phyloP scores from a whole-genome alignment of 2,888 invertebrate species.

The Agapostemon virescens region DNA sequence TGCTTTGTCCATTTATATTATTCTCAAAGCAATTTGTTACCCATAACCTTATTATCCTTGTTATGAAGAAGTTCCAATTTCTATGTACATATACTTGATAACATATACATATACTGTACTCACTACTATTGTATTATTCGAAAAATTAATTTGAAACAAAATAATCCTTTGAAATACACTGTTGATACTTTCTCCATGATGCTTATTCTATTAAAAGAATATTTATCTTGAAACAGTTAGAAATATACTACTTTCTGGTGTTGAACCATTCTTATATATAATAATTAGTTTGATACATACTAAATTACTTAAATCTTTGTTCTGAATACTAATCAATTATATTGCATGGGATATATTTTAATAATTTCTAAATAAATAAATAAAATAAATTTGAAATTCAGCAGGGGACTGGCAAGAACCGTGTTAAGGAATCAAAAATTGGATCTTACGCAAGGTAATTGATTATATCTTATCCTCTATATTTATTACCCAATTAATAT shows the following conservation, averaged over 20 bases:
- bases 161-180: constrained; percentile 19
- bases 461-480: constrained; percentile 24
- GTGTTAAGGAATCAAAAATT: constrained; percentile 86
- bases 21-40: constrained; percentile 50
- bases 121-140: constrained; percentile 23
- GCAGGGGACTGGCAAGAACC: constrained; percentile 76
- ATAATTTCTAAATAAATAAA: no score
- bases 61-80: constrained; percentile 31
- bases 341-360: constrained; percentile 54
- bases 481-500: constrained; percentile 22
- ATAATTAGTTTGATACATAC: constrained; percentile 41
- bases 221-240: constrained; percentile 34
- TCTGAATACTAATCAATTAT: constrained; percentile 64
- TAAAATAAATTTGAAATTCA: no score
- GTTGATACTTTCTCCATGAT: constrained; percentile 4
- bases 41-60: constrained; percentile 47
- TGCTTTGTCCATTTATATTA: constrained; percentile 55
- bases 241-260: constrained; percentile 69
- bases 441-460: constrained; percentile 85
- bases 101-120: constrained; percentile 25
- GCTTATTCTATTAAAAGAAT: constrained; percentile 17
- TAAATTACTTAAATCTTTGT: constrained; percentile 47
- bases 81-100: constrained; percentile 27
- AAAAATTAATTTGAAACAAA: constrained; percentile 16
- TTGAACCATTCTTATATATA: constrained; percentile 70